phyloP scores from a whole-genome alignment of 2,888 invertebrate species.

The Meandrusa payeni region DNA sequence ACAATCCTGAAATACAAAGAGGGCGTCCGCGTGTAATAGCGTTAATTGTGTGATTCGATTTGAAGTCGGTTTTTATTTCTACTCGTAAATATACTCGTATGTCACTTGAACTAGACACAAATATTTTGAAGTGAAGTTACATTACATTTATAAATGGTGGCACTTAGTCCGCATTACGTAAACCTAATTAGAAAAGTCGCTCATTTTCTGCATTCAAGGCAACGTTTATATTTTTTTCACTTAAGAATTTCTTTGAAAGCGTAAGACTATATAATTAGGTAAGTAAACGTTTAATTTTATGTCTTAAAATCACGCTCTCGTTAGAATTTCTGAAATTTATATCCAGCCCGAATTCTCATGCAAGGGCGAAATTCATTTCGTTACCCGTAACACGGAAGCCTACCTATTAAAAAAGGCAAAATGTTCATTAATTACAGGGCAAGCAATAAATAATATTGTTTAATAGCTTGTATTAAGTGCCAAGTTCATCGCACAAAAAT shows the following conservation, averaged over 20 bases:
- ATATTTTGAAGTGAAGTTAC: too few species aligned
- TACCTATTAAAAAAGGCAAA: conserved; percentile 12
- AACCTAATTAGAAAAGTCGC: too few species aligned
- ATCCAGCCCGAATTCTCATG: conserved; percentile 7
- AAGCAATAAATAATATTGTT: conserved; percentile 11
- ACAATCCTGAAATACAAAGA: too few species aligned
- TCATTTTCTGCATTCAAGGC: not conserved
- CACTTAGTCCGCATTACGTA: too few species aligned
- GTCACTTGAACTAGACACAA: too few species aligned
- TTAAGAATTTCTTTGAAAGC: too few species aligned
- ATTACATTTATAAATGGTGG: too few species aligned
- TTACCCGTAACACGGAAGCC: conserved; percentile 5
- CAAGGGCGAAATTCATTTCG: not conserved
- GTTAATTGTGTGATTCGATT: too few species aligned
- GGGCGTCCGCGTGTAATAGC: too few species aligned
- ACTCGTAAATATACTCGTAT: too few species aligned
- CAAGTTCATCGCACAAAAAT: conserved; percentile 8
- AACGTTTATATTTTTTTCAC: not conserved
- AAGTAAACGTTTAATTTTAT: conserved; percentile 11
- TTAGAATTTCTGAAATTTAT: conserved; percentile 9
- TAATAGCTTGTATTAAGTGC: conserved; percentile 4
- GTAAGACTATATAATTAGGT: not conserved
- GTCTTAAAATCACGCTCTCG: conserved; percentile 18
- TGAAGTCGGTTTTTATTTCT: too few species aligned
- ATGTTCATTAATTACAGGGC: conserved; percentile 10